These are phyloP conservation scores for Pempheris klunzingeri DNA, from an alignment of 2,797 vertebrate species.

Conservation along the genomic window DNA sequence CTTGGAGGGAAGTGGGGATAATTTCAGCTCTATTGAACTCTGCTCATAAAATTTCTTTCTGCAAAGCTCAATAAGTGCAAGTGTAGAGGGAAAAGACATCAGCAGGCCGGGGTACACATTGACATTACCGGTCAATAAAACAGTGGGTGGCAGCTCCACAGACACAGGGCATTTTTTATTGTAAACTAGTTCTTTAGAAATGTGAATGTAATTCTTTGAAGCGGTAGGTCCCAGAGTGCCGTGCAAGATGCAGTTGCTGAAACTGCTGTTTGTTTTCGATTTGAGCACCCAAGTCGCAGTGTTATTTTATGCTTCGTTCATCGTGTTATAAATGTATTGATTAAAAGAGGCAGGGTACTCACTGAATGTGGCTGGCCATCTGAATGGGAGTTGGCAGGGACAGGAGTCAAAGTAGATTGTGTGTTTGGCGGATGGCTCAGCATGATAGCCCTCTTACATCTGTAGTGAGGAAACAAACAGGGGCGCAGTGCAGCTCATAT, in stretches of 20 bases:
- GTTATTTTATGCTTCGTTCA: slow-evolving; percentile 67
- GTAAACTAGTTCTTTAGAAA: slow-evolving; percentile 71
- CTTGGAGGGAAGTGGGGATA: slow-evolving; percentile 31
- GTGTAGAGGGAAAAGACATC: slow-evolving; percentile 52
- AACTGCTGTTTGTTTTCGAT: slow-evolving; percentile 71
- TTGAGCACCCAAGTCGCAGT: slow-evolving; percentile 43
- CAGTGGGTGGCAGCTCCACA: slow-evolving; percentile 64
- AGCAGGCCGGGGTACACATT: slow-evolving; percentile 66
- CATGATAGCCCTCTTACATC: slow-evolving; percentile 65
- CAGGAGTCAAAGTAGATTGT: slow-evolving; percentile 55
- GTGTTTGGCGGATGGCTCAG: slow-evolving; percentile 68
- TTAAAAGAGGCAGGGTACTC: slow-evolving; percentile 66
- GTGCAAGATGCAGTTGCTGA: slow-evolving; percentile 50
- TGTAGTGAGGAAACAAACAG: slow-evolving; percentile 58
- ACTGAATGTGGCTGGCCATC: slow-evolving; percentile 57
- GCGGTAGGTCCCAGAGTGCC: slow-evolving; percentile 60
- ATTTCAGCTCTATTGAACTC: slow-evolving; percentile 67
- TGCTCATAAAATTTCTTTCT: slow-evolving; percentile 66
- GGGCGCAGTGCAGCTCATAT: slow-evolving; percentile 51
- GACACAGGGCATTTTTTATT: slow-evolving; percentile 58
- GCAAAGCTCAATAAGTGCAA: slow-evolving; percentile 67
- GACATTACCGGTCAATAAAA: slow-evolving; percentile 71
- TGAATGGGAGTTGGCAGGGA: slow-evolving; percentile 69
- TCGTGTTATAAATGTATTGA: slow-evolving; percentile 73
- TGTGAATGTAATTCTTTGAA: slow-evolving; percentile 66